Percentiles rank a stretch among this genome's conserved stretches.
phyloP scores from a whole-genome alignment of 1,140 invertebrate genomes.

The Drosophila grimshawi region DNA sequence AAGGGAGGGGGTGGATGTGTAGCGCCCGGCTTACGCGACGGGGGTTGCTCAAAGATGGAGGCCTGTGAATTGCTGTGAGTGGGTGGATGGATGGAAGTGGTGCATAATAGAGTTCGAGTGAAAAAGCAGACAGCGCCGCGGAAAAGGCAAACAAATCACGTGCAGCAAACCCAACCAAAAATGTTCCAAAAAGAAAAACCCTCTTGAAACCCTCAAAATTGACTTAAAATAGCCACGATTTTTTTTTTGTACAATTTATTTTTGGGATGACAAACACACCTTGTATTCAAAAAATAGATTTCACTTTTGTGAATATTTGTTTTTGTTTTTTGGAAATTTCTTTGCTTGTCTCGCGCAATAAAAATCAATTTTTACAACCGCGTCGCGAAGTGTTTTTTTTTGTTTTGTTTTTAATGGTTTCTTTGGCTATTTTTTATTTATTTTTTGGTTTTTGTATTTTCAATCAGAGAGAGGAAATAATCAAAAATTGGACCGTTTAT shows the following conservation, averaged over 20 bases:
- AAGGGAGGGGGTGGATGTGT: constrained; percentile 22
- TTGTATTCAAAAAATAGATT: constrained; percentile 26
- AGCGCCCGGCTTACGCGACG: constrained; percentile 61
- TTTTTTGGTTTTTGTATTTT: constrained; percentile 28
- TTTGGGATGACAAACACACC: constrained; percentile 26
- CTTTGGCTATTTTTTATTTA: constrained; percentile 33
- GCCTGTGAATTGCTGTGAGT: constrained; percentile 2
- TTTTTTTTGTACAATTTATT: not conserved
- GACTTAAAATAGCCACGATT: not conserved
- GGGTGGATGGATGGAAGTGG: constrained; percentile 16
- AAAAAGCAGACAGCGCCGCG: constrained; percentile 44
- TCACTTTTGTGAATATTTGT: constrained; percentile 27
- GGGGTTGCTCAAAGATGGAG: constrained; percentile 42
- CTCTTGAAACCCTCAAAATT: constrained; percentile 8
- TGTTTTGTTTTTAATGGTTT: constrained; percentile 59
- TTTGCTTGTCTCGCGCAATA: constrained; percentile 61
- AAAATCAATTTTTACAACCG: constrained; percentile 76
- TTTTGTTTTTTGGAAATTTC: constrained; percentile 48
- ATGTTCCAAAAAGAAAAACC: constrained; percentile 26
- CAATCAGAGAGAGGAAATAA: constrained; percentile 22
- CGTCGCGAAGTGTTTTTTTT: constrained; percentile 54
- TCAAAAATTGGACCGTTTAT: constrained; percentile 7
- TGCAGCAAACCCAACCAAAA: constrained; percentile 45
- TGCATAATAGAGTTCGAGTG: constrained; percentile 42
- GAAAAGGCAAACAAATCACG: constrained; percentile 62